Base-by-base conservation (phyloP, 2,888 invertebrate species). In the Augiades crinisus region DNA sequence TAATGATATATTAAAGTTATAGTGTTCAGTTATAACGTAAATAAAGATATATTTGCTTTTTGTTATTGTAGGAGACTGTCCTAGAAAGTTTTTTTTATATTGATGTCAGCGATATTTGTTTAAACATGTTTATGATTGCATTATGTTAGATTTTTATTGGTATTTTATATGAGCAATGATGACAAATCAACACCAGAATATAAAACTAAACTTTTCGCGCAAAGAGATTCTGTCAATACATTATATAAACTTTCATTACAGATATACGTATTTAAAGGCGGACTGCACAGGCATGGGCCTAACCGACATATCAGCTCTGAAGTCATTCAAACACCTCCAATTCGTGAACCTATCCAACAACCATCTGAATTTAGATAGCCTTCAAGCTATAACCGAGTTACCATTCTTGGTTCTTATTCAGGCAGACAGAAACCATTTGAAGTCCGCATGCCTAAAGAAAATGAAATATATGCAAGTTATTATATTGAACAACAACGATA, bases 391-490 rank as follows among this genome's bases (percentile, higher is more conserved):
- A 3, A 68, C 85, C 0, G 72, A 83, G 19, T 75, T 93, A 62
- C 92, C 91, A 0, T 91, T 79, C 62, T 69, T 93, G 47, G 66
- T 93, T 0, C 76, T 91, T 14, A 75, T 93, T 10, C 91, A 91
- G 34, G 92, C 92, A 0, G 91, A 92, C 57, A 72, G 85, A 10
- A 93, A 93, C 64, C 57, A 69, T 4, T 62, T 92, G 0, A 66
- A 70, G 6, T 91, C 91, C 0, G 90, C 84, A 0, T 85, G 75
- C 12, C 71, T 93, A 36, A 82, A 80, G 5, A 77, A 74, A 47
- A 90, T 91, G 80, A 85, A 85, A 46, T 92, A 91, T 59, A 80
- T 93, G n/a, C 93, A 93, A 90, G 91, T 92, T 0, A 71, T 93
- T 4, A 86, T 90, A 17, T 60, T 93, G 59, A 92, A 91, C 57